A percentile compares a stretch with the other conserved stretches of the same genome.
phyloP scores from a whole-genome alignment of 2,797 vertebrate genomes.

The Pitangus sulphuratus region DNA sequence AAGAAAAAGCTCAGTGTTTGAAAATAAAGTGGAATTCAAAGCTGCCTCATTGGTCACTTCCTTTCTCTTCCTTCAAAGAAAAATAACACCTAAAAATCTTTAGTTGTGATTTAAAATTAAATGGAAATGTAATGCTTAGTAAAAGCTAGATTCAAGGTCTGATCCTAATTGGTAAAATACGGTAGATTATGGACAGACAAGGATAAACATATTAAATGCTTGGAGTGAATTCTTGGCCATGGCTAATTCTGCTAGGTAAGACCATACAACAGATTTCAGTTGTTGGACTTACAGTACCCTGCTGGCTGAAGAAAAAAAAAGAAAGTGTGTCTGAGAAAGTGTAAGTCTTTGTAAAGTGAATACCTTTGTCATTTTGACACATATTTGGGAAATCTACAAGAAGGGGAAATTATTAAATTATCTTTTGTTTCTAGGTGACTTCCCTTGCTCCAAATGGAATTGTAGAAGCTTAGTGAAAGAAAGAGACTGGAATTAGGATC shows the following conservation, averaged over 20 bases:
- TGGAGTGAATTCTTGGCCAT: neutral
- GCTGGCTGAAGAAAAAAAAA: neutral
- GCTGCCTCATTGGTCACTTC: neutral
- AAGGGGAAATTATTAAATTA: neutral
- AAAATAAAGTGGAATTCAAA: neutral
- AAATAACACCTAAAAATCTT: neutral
- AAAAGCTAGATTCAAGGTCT: neutral
- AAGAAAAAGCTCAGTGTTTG: neutral
- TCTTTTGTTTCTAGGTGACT: neutral
- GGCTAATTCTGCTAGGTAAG: neutral
- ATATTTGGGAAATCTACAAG: neutral
- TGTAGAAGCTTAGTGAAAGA: neutral
- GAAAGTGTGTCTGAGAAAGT: neutral
- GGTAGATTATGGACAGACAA: neutral
- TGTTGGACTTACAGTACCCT: fast-evolving
- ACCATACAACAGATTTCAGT: neutral
- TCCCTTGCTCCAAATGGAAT: neutral
- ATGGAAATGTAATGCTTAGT: neutral
- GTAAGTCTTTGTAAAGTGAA: neutral
- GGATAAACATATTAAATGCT: neutral
- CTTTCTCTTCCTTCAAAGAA: neutral
- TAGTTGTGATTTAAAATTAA: neutral
- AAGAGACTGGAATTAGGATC: neutral
- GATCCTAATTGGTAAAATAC: neutral
- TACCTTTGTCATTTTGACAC: neutral